Evolutionary conservation across 2,113 vertebrate species (phyloP), one percentile per base, ranked within the genome.

Genomic region (Hoplias malabaricus): DNA sequence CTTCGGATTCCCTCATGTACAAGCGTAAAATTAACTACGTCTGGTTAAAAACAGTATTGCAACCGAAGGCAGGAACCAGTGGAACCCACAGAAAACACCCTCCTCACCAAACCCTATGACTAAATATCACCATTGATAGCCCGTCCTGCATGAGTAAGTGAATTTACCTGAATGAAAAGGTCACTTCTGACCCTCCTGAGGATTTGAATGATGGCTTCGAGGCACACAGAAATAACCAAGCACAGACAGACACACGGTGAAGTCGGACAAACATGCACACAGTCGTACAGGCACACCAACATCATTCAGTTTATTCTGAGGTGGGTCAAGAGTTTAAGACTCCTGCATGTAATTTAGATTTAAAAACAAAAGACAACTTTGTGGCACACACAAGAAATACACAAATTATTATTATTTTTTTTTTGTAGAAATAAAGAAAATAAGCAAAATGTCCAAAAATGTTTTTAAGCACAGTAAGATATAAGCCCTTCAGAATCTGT

Each of bases 131-230:
- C 10, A 36, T 63, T n/a, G n/a, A n/a, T n/a, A n/a, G n/a, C 57
- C 29, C 27, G 59, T 13, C 23, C 25, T 0, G 2, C n/a, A 31
- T 21, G 23, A 40, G 36, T 27, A 27, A 66, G 77, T 83, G 79
- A 85, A 76, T 50, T 66, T 87, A 82, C 82, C 73, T 82, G 75
- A 81, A 84, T 33, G 21, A 19, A 81, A 77, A 84, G 80, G 84
- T 23, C 48, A 23, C n/a, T 21, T 53, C 79, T 42, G 61, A 80
- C 38, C 79, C 87, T 87, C 79, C 83, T 82, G 84, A 86, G 86
- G 84, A 86, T 80, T 71, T 81, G 69, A 57, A 83, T 71, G 31
- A 71, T 76, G 75, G 77, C 36, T 21, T 34, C n/a, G n/a, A n/a
- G n/a, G n/a, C 38, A 33, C 50, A 59, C 8, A 27, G 2, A 29